Conservation (phyloP, 2,888 invertebrate species). For the Tolmerus cingulatus region DNA sequence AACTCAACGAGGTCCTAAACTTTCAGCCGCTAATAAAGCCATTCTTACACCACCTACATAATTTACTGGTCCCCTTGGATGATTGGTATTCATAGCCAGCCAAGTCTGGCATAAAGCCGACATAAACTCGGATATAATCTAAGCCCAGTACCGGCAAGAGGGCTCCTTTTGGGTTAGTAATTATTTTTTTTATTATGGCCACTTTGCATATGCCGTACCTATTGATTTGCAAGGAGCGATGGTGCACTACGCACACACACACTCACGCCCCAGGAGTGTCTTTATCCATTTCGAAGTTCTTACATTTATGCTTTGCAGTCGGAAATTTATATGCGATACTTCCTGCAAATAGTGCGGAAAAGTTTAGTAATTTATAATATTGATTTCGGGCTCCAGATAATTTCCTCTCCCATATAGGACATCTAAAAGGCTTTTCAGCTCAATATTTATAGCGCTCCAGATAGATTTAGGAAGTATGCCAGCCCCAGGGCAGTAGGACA, state of each 20-base stretch:
- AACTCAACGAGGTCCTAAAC: slow-evolving; percentile 15
- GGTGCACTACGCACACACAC: not conserved
- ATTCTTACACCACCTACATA: not conserved
- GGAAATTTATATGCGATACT: not conserved
- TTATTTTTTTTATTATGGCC: not conserved
- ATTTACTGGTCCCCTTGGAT: not conserved
- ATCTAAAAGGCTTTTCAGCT: not conserved
- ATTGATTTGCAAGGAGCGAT: not conserved
- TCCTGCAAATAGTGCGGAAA: not conserved
- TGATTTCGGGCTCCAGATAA: not conserved
- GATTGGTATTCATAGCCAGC: not conserved
- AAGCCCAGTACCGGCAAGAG: not conserved
- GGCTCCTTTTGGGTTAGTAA: not conserved
- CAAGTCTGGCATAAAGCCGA: slow-evolving; percentile 3
- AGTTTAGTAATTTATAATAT: not conserved
- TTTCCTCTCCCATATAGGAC: not conserved
- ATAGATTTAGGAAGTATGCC: not conserved
- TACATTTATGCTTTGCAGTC: not conserved
- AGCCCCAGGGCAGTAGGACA: not conserved
- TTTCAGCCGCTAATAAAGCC: slow-evolving; percentile 12
- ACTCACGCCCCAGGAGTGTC: not conserved
- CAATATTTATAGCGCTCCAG: slow-evolving; percentile 11
- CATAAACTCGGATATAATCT: not conserved
- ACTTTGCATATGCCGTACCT: not conserved
- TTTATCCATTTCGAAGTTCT: not conserved